A percentile compares a stretch with the other conserved stretches of the same genome.
Conservation (phyloP, 2,888 invertebrate genomes). For the Prenolepis imparis region DNA sequence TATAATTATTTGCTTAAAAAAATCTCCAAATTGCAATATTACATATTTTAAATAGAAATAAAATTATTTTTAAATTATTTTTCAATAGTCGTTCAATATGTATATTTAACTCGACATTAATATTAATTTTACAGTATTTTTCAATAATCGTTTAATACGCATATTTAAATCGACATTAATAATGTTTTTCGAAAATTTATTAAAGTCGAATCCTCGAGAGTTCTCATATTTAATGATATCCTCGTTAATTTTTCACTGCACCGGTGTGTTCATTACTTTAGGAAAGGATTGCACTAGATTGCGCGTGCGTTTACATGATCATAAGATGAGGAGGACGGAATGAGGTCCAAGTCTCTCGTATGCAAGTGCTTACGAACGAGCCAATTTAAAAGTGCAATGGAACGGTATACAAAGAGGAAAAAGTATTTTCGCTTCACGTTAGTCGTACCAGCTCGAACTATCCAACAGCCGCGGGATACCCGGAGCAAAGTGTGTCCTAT, state of each 20-base stretch:
- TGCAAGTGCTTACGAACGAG: slow-evolving; percentile 65
- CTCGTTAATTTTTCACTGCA: slow-evolving; percentile 11
- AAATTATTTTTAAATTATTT: not conserved
- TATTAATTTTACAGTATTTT: slow-evolving; percentile 5
- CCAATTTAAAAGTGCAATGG: slow-evolving; percentile 68
- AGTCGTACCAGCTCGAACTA: slow-evolving; percentile 44
- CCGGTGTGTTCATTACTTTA: slow-evolving; percentile 36
- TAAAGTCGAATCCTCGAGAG: slow-evolving; percentile 4
- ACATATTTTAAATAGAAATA: not conserved
- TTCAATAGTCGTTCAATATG: not conserved
- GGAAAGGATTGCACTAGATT: not conserved
- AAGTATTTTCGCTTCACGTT: slow-evolving; percentile 61
- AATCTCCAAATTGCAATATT: not conserved
- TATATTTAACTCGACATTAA: not conserved
- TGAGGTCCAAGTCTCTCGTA: slow-evolving; percentile 37
- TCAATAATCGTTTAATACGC: not conserved
- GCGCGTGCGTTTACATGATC: not conserved
- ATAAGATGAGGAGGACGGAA: slow-evolving; percentile 8
- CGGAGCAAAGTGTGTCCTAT: slow-evolving; percentile 53
- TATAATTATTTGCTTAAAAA: not conserved
- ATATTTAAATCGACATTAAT: slow-evolving; percentile 14
- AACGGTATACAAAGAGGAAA: slow-evolving; percentile 52
- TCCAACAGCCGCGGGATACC: slow-evolving; percentile 52
- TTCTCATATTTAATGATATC: slow-evolving; percentile 30
- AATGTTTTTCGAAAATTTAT: slow-evolving; percentile 12